Base-by-base conservation (phyloP, 2,797 vertebrate genomes). In the Dryobates pubescens region DNA sequence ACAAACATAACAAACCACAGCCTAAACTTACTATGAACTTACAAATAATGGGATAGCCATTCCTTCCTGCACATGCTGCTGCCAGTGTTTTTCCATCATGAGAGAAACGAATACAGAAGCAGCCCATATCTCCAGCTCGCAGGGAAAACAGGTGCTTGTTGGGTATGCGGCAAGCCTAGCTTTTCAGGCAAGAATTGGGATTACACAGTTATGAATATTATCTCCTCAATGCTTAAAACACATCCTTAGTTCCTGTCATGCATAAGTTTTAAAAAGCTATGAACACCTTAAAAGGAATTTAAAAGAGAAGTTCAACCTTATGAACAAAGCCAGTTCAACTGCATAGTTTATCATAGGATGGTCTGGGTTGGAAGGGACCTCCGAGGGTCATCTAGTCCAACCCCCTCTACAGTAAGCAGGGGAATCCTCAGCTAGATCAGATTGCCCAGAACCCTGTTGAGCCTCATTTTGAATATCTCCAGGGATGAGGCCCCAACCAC, bases 41-140 rank as follows among this genome's bases (percentile, higher is more conserved):
- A 99, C 99, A 98, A 69, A 98, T 95, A 85, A 99, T 94, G 4
- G 99, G 99, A 96, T 99, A 99, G 53, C 98, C 98, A 89, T 99
- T 98, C 94, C 97, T 98, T 97, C 99, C 98, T 47, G 98, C 98
- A 96, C 99, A 99, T 11, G 99, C 99, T 68, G 99, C 98, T 89
- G 99, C 99, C 96, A 99, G 97, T 0, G 95, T 97, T 26, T 96
- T 98, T 68, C 99, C 99, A 18, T 98, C 97, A 13, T 98, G 98
- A 89, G 99, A 99, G 97, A 99, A 99, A 71, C 98, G 96, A 63
- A 99, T 89, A 15, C 98, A 98, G 94, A 99, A 98, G 94, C 99
- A 99, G 71, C 99, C 99, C 97, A 98, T 97, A 51, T 98, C 98
- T 93, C 99, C 99, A 15, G 98, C 98, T 45, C 98, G 98, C 70